phyloP scores from a whole-genome alignment of 2,888 invertebrate genomes.

The Lycaena phlaeas region DNA sequence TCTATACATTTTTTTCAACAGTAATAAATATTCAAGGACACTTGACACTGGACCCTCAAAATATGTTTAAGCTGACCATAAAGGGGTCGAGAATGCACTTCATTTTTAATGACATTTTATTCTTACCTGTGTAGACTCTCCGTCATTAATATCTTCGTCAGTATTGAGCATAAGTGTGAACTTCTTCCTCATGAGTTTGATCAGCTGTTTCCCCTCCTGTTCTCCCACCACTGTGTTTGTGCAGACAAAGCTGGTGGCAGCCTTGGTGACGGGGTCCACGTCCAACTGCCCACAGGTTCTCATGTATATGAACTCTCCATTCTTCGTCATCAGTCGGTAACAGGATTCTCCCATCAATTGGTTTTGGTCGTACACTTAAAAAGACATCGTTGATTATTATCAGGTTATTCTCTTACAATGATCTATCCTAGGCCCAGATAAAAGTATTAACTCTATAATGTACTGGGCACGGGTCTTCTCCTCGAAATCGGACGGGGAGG shows the following conservation, averaged over 20 bases:
- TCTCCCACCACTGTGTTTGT: conserved; percentile 83
- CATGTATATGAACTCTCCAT: conserved; percentile 86
- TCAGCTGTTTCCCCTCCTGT: conserved; percentile 79
- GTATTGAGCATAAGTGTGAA: conserved; percentile 73
- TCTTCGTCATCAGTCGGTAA: conserved; percentile 85
- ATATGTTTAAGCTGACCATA: too few relatives aligned
- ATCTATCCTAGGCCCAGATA: too few relatives aligned
- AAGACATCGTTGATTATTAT: conserved; percentile 27
- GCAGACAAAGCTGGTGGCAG: conserved; percentile 87
- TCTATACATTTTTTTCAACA: too few relatives aligned
- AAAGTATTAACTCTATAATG: too few relatives aligned
- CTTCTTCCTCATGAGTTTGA: conserved; percentile 81
- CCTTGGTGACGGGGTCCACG: conserved; percentile 78
- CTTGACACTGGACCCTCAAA: too few relatives aligned
- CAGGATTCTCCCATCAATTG: conserved; percentile 86
- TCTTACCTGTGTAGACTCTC: conserved; percentile 30
- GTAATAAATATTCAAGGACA: too few relatives aligned
- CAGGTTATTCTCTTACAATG: not conserved
- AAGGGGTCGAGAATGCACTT: too few relatives aligned
- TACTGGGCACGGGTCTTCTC: too few relatives aligned
- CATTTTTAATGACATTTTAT: too few relatives aligned
- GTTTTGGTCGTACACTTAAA: conserved; percentile 81
- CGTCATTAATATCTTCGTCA: conserved; percentile 25
- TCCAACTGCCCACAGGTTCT: conserved; percentile 86
- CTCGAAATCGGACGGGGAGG: too few relatives aligned